A percentile compares a stretch with the other conserved stretches of the same genome.
Conservation (phyloP, 2,888 invertebrate species). For the Dromius quadrimaculatus region DNA sequence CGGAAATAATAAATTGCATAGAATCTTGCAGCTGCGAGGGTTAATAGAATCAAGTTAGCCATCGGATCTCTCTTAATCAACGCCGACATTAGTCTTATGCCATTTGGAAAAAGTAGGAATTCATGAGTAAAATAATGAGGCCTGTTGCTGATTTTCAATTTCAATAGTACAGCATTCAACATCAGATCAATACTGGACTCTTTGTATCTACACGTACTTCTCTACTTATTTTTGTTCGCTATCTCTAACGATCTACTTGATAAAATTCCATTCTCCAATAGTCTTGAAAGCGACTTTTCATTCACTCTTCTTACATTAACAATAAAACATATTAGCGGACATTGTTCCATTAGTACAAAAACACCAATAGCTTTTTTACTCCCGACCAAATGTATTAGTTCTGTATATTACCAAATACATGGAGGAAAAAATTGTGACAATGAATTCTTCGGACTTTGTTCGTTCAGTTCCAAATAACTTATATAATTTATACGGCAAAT, state of each 20-base stretch:
- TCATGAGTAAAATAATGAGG: constrained; percentile 47
- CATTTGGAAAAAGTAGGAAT: constrained; percentile 50
- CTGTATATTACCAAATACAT: too few relatives aligned
- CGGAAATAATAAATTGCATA: constrained; percentile 52
- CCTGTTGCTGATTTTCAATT: constrained; percentile 42
- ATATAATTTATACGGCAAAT: too few relatives aligned
- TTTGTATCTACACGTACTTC: neutral
- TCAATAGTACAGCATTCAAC: constrained; percentile 42
- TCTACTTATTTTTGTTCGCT: neutral
- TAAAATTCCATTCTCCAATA: constrained; percentile 28
- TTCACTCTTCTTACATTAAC: constrained; percentile 25
- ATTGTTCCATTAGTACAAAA: too few relatives aligned
- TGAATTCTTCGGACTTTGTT: too few relatives aligned
- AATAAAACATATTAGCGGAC: too few relatives aligned
- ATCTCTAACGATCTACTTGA: constrained; percentile 19
- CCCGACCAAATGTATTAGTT: too few relatives aligned
- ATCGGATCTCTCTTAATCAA: constrained; percentile 52
- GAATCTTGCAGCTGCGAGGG: constrained; percentile 51
- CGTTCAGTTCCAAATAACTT: too few relatives aligned
- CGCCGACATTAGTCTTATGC: constrained; percentile 52
- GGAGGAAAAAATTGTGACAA: too few relatives aligned
- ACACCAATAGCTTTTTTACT: too few relatives aligned
- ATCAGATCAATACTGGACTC: constrained; percentile 40
- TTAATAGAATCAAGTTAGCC: constrained; percentile 52
- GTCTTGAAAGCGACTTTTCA: constrained; percentile 28